Evolutionary conservation across 2,888 invertebrate genomes (phyloP).

Genomic region (Isoperla grammatica): DNA sequence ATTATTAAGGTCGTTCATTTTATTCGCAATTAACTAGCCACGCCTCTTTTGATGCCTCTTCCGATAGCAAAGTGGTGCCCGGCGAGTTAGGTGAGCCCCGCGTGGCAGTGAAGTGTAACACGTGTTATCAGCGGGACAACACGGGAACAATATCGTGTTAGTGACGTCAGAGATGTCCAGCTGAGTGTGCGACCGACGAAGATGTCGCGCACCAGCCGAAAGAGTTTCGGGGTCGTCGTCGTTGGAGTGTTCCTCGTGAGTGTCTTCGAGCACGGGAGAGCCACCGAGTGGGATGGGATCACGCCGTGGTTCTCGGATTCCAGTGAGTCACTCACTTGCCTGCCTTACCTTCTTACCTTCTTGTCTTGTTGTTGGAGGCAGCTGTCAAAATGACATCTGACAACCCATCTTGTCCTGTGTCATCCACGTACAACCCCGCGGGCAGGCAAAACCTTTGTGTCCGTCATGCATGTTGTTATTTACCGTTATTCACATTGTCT

Average conservation of each 20-base stretch:
- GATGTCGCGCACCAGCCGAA: conserved; percentile 1
- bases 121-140: conserved; percentile 5
- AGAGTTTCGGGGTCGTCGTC: neutral
- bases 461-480: too few species aligned
- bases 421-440: too few species aligned
- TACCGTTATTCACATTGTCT: too few species aligned
- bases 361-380: too few species aligned
- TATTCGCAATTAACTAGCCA: conserved; percentile 10
- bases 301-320: conserved; percentile 52
- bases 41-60: conserved; percentile 3
- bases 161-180: neutral
- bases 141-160: neutral
- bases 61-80: too few species aligned
- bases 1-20: neutral
- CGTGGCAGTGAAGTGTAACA: conserved; percentile 4
- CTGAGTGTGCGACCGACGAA: neutral
- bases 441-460: too few species aligned
- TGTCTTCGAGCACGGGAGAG: conserved; percentile 23
- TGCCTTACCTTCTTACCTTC: too few species aligned
- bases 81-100: too few species aligned
- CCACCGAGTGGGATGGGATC: conserved; percentile 51
- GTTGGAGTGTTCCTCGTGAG: conserved; percentile 1
- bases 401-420: too few species aligned
- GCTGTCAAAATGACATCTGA: too few species aligned
- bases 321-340: conserved; percentile 44